Base-by-base conservation (phyloP, 1,140 invertebrate species). In the Triops cancriformis region DNA sequence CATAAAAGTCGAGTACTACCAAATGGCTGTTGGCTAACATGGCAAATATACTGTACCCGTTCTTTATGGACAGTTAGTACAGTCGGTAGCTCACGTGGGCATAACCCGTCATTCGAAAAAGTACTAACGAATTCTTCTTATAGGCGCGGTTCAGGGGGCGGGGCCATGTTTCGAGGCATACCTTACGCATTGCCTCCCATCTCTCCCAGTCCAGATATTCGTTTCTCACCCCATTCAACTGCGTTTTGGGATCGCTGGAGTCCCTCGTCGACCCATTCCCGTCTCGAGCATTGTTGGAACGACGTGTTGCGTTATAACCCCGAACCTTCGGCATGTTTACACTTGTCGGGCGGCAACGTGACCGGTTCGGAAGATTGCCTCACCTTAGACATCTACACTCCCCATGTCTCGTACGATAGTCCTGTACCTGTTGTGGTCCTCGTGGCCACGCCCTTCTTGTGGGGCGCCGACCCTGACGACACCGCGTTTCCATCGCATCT, bases 171-270 rank as follows among this genome's bases (percentile, higher is more conserved):
- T 84, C 89, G 90, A 26, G 93, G 93, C 23, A 92, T 96, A 74
- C 94, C 94, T 0, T 96, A 94, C 83, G 94, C 94, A 3, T 81
- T 90, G n/a, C 90, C 93, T 12, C 94, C 94, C 0, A 79, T 91
- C 0, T 23, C 43, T 27, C 31, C n/a, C 26, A 64, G 51, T 64
- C 51, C 51, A 6, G 51, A 64, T 9, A 23, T 64, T 23, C 18
- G 18, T 26, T 28, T 72, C 10, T 28, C 76, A 5, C 51, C 37
- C n/a, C 14, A 73, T 73, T 27, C 26, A 9, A 7, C 14, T 14
- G 77, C 64, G 14, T 26, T 73, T 64, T 88, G 85, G 11, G 88
- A 90, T 72, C 86, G 87, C 27, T 96, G 93, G 88, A 88, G 89
- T 51, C 87, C 89, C 5, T 92, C 94, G 0, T 87, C 90, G 79